Conservation (phyloP, 2,888 invertebrate genomes). For the Cosmopolites sordidus region DNA sequence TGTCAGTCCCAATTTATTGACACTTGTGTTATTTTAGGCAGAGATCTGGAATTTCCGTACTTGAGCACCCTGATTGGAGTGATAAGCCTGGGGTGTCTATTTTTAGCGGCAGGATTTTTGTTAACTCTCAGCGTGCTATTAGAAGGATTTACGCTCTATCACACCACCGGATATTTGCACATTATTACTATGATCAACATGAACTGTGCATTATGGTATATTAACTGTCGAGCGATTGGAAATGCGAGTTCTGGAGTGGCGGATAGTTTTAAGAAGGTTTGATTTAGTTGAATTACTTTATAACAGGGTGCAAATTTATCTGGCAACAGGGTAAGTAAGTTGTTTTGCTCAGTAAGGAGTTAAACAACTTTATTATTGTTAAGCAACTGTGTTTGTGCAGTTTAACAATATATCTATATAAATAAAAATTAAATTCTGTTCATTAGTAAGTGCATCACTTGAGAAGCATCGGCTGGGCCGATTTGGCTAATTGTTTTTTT, state of each 20-base stretch:
- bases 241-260: constrained; percentile 52
- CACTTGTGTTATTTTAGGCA: constrained; percentile 50
- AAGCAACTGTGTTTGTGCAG: too few species aligned
- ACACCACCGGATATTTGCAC: constrained; percentile 61
- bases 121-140: constrained; percentile 57
- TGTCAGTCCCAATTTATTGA: too few species aligned
- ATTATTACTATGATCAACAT: constrained; percentile 69
- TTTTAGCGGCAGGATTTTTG: constrained; percentile 58
- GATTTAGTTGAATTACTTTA: too few species aligned
- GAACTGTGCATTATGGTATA: constrained; percentile 69
- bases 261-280: constrained; percentile 43
- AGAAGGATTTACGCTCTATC: constrained; percentile 61
- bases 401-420: too few species aligned
- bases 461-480: too few species aligned
- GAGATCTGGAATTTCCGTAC: constrained; percentile 59
- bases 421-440: too few species aligned
- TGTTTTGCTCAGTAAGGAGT: too few species aligned
- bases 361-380: too few species aligned
- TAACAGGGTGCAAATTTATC: too few species aligned
- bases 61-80: constrained; percentile 58
- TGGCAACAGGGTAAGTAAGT: too few species aligned
- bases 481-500: too few species aligned
- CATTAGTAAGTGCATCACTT: too few species aligned
- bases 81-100: constrained; percentile 59
- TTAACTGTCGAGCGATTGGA: constrained; percentile 63